phyloP scores from a whole-genome alignment of 64 coral and sea anemone genomes.

The Actinia tenebrosa region DNA sequence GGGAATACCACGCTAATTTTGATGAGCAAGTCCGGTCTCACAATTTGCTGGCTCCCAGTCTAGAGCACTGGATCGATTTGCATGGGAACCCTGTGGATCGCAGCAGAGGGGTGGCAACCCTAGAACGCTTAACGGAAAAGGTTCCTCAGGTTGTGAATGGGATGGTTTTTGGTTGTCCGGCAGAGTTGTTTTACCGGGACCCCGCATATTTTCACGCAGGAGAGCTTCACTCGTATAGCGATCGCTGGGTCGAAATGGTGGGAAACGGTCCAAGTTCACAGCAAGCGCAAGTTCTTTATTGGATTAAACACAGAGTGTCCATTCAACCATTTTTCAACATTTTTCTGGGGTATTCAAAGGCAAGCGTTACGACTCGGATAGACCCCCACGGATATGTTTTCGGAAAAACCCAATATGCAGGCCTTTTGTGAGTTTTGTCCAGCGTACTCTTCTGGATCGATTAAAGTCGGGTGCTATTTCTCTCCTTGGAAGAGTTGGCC shows the following conservation, averaged over 20 bases:
- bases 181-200: neutral
- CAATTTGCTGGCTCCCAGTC: no score
- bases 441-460: neutral
- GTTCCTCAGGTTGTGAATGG: neutral
- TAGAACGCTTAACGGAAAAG: neutral
- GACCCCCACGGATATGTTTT: neutral
- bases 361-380: neutral
- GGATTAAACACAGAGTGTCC: neutral
- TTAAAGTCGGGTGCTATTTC: slow-evolving; percentile 22
- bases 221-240: no score
- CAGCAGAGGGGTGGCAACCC: neutral
- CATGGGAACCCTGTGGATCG: neutral
- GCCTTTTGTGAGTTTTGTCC: slow-evolving; percentile 11
- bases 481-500: slow-evolving; percentile 5
- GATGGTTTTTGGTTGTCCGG: no score
- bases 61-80: no score
- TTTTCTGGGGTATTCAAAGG: slow-evolving; percentile 16
- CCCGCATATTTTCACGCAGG: neutral
- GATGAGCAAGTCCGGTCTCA: neutral
- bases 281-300: neutral
- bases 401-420: slow-evolving; percentile 35
- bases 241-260: neutral
- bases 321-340: slow-evolving; percentile 12
- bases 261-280: neutral
- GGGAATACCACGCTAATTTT: neutral